Percentiles rank a stretch among this genome's conserved stretches.
Conservation (phyloP, 2,888 invertebrate species). For the Capitulum mitella region DNA sequence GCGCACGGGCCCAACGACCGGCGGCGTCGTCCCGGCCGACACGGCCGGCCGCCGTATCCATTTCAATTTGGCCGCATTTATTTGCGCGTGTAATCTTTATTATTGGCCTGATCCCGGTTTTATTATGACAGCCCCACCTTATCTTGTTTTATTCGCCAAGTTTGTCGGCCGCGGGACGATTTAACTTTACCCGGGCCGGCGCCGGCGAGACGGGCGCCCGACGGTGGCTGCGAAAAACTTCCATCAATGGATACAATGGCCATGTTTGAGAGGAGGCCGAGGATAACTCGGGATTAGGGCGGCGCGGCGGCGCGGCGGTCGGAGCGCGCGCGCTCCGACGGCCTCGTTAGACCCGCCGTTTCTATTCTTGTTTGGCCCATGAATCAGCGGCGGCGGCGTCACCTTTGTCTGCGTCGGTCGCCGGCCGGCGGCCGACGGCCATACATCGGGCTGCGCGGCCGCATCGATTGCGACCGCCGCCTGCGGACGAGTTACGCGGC, state of each 20-base stretch:
- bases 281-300: neutral
- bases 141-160: constrained; percentile 25
- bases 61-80: constrained; percentile 18
- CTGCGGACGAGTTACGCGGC: neutral
- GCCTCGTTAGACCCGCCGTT: neutral
- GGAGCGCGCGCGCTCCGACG: neutral
- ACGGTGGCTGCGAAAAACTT: neutral
- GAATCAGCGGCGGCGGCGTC: neutral
- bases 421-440: neutral
- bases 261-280: constrained; percentile 2
- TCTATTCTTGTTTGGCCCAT: neutral
- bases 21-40: neutral
- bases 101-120: constrained; percentile 20
- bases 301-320: neutral
- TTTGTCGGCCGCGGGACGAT: neutral
- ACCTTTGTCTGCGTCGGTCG: constrained; percentile 3
- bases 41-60: neutral
- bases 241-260: constrained; percentile 22
- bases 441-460: neutral
- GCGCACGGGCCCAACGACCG: neutral
- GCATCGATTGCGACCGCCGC: neutral
- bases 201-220: neutral
- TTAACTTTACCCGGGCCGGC: neutral
- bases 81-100: constrained; percentile 24
- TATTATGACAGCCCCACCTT: constrained; percentile 20